A percentile compares a stretch with the other conserved stretches of the same genome.
These are phyloP conservation scores for Orestias chungarensis DNA, from an alignment of 2,797 vertebrate species.

Conservation along the genomic window DNA sequence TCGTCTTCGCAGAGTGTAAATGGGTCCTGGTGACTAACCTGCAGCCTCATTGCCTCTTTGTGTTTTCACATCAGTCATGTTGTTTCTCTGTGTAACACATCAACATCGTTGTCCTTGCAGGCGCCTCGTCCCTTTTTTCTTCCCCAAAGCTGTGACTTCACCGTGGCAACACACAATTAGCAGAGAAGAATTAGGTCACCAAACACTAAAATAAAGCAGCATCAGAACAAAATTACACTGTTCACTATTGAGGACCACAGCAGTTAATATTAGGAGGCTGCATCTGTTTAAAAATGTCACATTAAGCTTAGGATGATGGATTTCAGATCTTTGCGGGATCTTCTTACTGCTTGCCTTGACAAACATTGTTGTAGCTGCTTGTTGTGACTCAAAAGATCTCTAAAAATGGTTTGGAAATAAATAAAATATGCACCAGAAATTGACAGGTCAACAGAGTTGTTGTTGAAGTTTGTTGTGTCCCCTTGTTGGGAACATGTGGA, in stretches of 20 bases:
- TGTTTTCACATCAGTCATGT: slow-evolving; percentile 23
- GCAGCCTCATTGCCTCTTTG: slow-evolving; percentile 24
- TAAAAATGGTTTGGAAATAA: neutral
- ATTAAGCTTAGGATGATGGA: neutral
- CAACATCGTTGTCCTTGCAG: slow-evolving; percentile 28
- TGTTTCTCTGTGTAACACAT: slow-evolving; percentile 27
- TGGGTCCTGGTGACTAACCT: slow-evolving; percentile 6
- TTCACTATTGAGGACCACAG: neutral
- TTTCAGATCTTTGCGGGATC: neutral
- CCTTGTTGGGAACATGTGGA: too few relatives aligned
- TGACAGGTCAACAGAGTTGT: neutral
- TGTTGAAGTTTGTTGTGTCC: too few relatives aligned
- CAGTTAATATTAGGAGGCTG: neutral
- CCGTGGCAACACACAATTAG: slow-evolving; percentile 58
- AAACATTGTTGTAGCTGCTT: neutral
- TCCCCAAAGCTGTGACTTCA: slow-evolving; percentile 36
- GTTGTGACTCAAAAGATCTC: neutral
- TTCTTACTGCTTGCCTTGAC: neutral
- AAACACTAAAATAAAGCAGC: slow-evolving; percentile 21
- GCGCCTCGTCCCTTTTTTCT: slow-evolving; percentile 27
- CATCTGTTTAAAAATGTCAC: neutral
- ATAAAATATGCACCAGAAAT: neutral
- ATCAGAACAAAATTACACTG: neutral
- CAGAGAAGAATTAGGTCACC: slow-evolving; percentile 70
- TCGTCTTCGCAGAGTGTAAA: slow-evolving; percentile 3